phyloP scores from a whole-genome alignment of 2,113 vertebrate genomes.

The Lepisosteus osseus region DNA sequence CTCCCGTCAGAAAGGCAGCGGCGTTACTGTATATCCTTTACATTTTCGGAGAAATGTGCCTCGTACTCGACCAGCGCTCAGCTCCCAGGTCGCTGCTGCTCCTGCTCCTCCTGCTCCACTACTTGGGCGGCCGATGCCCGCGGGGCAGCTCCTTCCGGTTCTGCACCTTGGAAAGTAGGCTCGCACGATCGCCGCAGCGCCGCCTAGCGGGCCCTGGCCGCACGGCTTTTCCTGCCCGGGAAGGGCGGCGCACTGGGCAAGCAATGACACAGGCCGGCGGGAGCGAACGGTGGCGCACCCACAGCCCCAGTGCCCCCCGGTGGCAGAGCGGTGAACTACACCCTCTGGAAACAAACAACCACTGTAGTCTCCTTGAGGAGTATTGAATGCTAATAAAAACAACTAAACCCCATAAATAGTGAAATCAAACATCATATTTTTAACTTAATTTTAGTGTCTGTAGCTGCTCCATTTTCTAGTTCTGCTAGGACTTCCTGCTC shows the following conservation, averaged over 20 bases:
- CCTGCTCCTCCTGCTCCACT: background rate
- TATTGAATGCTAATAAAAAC: too few relatives aligned
- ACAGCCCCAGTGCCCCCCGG: constrained; percentile 33
- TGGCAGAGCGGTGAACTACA: constrained; percentile 11
- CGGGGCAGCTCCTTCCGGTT: constrained; percentile 34
- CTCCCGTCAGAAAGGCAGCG: too few relatives aligned
- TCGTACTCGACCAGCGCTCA: background rate
- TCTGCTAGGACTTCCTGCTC: too few relatives aligned
- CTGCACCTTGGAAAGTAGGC: background rate
- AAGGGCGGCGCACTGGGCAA: background rate
- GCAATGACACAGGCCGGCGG: background rate
- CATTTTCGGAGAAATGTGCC: background rate
- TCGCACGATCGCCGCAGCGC: constrained; percentile 7
- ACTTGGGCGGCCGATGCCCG: constrained; percentile 10
- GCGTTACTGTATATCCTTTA: background rate
- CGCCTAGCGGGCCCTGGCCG: constrained; percentile 24
- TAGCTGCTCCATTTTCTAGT: too few relatives aligned
- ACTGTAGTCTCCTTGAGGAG: background rate
- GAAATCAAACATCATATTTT: background rate
- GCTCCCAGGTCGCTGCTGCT: constrained; percentile 30
- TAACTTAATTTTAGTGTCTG: too few relatives aligned
- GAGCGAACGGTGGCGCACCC: background rate
- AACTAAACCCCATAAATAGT: background rate
- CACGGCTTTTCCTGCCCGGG: background rate
- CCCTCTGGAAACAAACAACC: background rate